Evolutionary conservation across 2,797 vertebrate species (phyloP).

Genomic region (Pipistrellus pygmaeus): DNA sequence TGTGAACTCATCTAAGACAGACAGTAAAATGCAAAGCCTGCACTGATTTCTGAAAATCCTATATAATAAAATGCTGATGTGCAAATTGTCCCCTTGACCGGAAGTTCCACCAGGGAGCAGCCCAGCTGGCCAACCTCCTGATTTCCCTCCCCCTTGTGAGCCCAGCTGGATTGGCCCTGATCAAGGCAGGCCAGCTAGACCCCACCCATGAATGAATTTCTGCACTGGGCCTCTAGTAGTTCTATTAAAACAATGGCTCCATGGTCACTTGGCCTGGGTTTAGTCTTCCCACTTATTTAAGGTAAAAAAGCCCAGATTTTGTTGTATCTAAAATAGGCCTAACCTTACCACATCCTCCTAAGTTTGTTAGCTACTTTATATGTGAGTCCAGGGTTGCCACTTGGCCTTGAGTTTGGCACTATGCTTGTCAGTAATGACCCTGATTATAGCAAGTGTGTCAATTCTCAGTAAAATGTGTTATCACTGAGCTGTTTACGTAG

Average conservation of each 20-base stretch:
- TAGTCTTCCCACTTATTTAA: neutral
- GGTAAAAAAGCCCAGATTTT: neutral
- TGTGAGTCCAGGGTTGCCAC: neutral
- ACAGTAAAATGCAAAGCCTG: conserved; percentile 33
- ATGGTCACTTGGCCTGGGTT: neutral
- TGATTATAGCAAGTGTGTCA: accelerated
- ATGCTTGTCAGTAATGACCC: neutral
- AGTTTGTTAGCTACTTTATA: neutral
- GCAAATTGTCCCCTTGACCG: too few relatives aligned
- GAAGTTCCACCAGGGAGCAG: too few relatives aligned
- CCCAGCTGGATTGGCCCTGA: too few relatives aligned
- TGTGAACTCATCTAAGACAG: conserved; percentile 43
- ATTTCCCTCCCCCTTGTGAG: too few relatives aligned
- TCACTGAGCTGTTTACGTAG: conserved; percentile 67
- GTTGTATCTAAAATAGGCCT: neutral
- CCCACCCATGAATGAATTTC: accelerated
- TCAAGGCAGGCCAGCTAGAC: too few relatives aligned
- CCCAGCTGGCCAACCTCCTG: too few relatives aligned
- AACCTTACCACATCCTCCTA: neutral
- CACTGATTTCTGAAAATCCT: neutral
- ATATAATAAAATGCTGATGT: too few relatives aligned
- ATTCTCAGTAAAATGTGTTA: neutral
- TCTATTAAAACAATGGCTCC: neutral
- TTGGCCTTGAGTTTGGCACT: neutral
- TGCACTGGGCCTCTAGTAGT: neutral